These are phyloP conservation scores for Drosophila repleta DNA, from an alignment of 1,140 invertebrate genomes.

Conservation along the genomic window DNA sequence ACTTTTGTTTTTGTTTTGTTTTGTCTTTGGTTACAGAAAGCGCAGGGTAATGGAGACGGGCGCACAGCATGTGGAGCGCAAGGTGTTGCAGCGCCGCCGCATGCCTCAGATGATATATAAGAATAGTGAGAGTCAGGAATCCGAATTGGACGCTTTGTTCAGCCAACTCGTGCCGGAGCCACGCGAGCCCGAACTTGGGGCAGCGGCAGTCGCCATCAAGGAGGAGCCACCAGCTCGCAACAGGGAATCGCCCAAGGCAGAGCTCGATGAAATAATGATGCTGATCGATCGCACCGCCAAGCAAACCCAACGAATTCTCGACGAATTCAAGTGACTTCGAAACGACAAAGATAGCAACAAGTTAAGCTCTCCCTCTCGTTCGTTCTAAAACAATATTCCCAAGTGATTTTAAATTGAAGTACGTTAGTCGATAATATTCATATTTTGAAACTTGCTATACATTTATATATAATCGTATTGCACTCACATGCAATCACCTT, in stretches of 20 bases:
- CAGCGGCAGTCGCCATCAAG: neutral
- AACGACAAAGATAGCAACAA: conserved; percentile 5
- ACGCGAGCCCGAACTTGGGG: neutral
- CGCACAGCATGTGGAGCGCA: conserved; percentile 41
- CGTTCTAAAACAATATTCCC: conserved; percentile 1
- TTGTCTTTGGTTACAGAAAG: conserved; percentile 24
- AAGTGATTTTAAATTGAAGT: neutral
- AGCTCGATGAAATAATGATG: conserved; percentile 21
- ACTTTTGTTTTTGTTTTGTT: too few relatives aligned
- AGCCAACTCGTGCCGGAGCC: neutral
- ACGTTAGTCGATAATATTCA: too few relatives aligned
- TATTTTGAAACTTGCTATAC: too few relatives aligned
- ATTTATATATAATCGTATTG: too few relatives aligned
- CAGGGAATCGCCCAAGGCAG: neutral
- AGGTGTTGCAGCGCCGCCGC: conserved; percentile 33
- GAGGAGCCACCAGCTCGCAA: neutral
- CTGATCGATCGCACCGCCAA: conserved; percentile 15
- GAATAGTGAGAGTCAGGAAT: conserved; percentile 65
- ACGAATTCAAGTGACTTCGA: neutral
- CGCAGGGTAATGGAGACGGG: conserved; percentile 29
- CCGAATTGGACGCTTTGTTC: neutral
- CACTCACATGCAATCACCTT: too few relatives aligned
- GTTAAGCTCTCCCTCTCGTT: neutral
- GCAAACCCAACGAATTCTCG: conserved; percentile 4
- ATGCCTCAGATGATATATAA: conserved; percentile 46